Conservation (phyloP, 2,888 invertebrate species). For the Graphium colonna region DNA sequence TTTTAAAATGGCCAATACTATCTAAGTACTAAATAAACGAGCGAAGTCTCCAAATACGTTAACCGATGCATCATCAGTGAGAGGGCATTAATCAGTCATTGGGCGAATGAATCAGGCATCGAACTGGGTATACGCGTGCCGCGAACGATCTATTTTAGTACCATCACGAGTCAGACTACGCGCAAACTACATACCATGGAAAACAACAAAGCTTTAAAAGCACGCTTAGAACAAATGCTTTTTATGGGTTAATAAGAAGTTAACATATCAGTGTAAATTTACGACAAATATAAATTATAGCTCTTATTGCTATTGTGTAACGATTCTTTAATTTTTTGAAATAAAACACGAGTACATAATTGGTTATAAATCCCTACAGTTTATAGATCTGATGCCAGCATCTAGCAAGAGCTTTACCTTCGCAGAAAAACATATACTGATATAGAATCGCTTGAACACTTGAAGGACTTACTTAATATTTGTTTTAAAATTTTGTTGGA, state of each 20-base stretch:
- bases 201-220: conserved; percentile 17
- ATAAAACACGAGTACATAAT: not conserved
- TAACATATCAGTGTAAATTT: not conserved
- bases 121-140: conserved; percentile 7
- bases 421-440: not conserved
- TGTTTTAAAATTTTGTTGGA: too few relatives aligned
- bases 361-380: not conserved
- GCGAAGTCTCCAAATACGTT: conserved; percentile 3
- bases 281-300: not conserved
- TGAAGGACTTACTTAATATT: not conserved
- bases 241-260: conserved; percentile 10
- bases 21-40: not conserved
- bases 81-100: conserved; percentile 19
- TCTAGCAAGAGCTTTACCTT: too few relatives aligned
- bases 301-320: not conserved
- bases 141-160: not conserved
- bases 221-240: not conserved
- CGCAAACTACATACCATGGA: conserved; percentile 36
- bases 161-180: conserved; percentile 24
- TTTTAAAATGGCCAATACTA: not conserved
- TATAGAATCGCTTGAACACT: not conserved
- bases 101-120: conserved; percentile 19
- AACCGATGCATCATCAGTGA: not conserved
- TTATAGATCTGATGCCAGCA: too few relatives aligned
- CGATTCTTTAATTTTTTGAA: not conserved